These are phyloP conservation scores for Gracilinanus agilis DNA, from an alignment of 2,113 vertebrate genomes.

Conservation along the genomic window DNA sequence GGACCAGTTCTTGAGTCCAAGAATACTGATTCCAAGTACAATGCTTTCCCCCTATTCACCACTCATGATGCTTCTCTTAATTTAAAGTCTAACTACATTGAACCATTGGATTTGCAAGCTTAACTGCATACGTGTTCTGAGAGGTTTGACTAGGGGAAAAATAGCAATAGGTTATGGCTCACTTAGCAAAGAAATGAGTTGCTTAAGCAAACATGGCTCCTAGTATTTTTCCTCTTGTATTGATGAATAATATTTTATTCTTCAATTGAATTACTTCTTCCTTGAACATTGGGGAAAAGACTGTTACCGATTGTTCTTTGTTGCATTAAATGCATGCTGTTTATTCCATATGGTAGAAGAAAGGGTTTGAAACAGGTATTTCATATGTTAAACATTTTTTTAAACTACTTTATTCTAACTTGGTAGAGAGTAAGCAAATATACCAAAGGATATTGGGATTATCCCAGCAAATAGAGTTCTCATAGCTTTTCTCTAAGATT, in stretches of 20 bases:
- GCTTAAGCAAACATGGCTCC: conserved; percentile 20
- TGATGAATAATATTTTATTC: background rate
- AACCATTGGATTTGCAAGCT: conserved; percentile 61
- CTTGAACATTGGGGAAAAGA: background rate
- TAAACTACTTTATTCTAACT: conserved; percentile 12
- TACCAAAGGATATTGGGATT: background rate
- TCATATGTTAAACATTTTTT: conserved; percentile 16
- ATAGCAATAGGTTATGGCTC: conserved; percentile 49
- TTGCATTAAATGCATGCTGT: background rate
- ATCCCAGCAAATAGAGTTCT: conserved; percentile 1
- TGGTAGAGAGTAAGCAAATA: background rate
- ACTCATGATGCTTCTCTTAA: background rate
- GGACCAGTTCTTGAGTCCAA: background rate
- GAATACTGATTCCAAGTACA: background rate
- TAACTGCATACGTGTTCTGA: conserved; percentile 65
- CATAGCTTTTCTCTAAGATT: background rate
- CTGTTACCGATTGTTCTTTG: background rate
- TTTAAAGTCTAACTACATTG: conserved; percentile 40
- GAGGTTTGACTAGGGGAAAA: conserved; percentile 59
- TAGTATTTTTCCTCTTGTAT: conserved; percentile 71
- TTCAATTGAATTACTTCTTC: background rate
- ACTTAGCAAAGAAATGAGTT: conserved; percentile 56
- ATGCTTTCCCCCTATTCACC: background rate
- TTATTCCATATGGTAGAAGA: background rate
- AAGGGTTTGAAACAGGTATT: conserved; percentile 33